Conservation (phyloP, 2,113 vertebrate genomes). For the Vimba vimba region DNA sequence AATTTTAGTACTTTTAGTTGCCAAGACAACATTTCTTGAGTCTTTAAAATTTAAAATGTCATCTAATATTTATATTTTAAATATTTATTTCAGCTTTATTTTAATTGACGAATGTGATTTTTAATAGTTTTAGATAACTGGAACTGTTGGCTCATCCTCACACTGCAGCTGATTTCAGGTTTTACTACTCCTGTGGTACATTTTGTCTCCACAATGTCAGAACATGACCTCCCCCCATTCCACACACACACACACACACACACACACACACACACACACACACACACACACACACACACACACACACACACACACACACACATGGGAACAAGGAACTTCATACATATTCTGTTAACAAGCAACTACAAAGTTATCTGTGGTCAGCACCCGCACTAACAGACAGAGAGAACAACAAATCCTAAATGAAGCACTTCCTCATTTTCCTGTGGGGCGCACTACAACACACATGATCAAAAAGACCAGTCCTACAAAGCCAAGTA, state of each 20-base stretch:
- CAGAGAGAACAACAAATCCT: conserved; percentile 45
- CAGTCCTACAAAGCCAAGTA: conserved; percentile 32
- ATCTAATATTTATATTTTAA: too few species aligned
- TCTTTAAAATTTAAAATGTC: too few species aligned
- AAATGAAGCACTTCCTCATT: conserved; percentile 51
- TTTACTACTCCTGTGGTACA: not conserved
- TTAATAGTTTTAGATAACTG: not conserved
- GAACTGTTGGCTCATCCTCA: not conserved
- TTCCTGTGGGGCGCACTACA: conserved; percentile 10
- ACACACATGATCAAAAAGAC: conserved; percentile 42
- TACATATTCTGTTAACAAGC: conserved; percentile 26
- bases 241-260: not conserved
- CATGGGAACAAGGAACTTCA: conserved; percentile 39
- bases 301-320: not conserved
- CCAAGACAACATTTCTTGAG: too few species aligned
- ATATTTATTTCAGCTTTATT: too few species aligned
- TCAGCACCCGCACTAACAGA: conserved; percentile 42
- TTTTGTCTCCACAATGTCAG: not conserved
- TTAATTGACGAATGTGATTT: too few species aligned
- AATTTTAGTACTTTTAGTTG: too few species aligned
- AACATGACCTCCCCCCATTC: not conserved
- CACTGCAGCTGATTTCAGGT: not conserved
- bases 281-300: too few species aligned
- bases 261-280: too few species aligned
- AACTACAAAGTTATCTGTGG: conserved; percentile 34